Evolutionary conservation across 2,113 vertebrate genomes (phyloP), one percentile per base, ranked within the genome.

Genomic region (Sinocyclocheilus grahami): DNA sequence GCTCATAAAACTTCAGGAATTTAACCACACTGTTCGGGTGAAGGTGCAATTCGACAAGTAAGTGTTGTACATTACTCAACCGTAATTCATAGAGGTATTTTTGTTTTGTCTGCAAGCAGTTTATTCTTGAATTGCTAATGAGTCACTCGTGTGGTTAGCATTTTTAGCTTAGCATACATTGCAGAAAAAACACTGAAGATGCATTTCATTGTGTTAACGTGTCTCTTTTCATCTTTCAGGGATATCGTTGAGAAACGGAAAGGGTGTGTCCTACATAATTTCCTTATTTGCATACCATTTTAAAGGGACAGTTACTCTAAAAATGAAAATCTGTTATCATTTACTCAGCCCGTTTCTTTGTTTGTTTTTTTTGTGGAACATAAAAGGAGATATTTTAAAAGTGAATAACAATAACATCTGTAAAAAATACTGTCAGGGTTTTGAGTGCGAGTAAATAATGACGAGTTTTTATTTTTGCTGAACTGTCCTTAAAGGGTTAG

Each of bases 1-100:
- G 86, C 93, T 99, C 94, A 97, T 99, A 92, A 99, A 97, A 86
- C 92, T 99, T 82, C 96, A 95, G 63, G 98, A 99, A 84, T 91
- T 99, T 76, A 99, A 99, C 92, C 99, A 99, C 91, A 97, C 97
- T 72, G 92, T 99, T 85, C 97, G 97, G 92, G 98, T 99, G 82
- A 99, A 97, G 89, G 97, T 96, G 12, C 80, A 95, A 46, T 97
- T 99, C 92, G 98, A 99, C 82, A 99, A 99, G 98, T 99, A 96
- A 30, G 97, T 93, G 77, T 13, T 22, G 2, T 13, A 30, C 42
- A 58, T 24, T 14, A n/a, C 11, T 27, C 4, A 24, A 48, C 9
- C 7, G 2, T 22, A 74, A 22, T 0, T 74, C 71, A 74, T 8
- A 62, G 10, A 63, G n/a, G 53, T 24, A 10, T 24, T 12, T 2